Evolutionary conservation across 2,113 vertebrate genomes (phyloP), one percentile per base, ranked within the genome.

Genomic region (Aphelocoma coerulescens): DNA sequence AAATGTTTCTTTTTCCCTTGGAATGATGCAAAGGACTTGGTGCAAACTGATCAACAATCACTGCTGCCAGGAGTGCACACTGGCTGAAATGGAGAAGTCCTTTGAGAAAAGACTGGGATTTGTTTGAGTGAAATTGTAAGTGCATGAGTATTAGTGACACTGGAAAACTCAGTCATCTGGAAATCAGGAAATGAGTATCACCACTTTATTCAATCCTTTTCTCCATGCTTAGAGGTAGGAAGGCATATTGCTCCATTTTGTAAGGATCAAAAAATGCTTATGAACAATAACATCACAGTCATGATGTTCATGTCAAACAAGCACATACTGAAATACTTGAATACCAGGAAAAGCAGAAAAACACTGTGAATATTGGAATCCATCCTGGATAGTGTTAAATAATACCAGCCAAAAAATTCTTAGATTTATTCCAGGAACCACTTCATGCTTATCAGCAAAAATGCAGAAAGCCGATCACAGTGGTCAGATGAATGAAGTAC

Each of bases 401-500:
- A 72, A 33, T 32, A 68, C 48, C 54, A 87, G 77, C 41, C 73
- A 95, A 95, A 93, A 88, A 88, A 5, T 44, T 43, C 75, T 74
- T 26, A 93, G 83, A 87, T 96, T 92, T 91, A 61, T 95, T 95
- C 57, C 84, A 89, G 66, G 73, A 97, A 96, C 67, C 59, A 68
- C 32, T 96, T 86, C 61, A 72, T 39, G 43, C 69, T 97, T 95
- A 93, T 95, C 93, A 87, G 61, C 72, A 91, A 78, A 85, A 96
- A 95, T 72, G 73, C 66, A 91, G 59, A 92, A 81, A 84, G 14
- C 80, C 84, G 91, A 89, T 91, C 80, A 74, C 27, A 68, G 61
- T 5, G 8, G 89, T 91, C 86, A 94, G 80, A 95, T 89, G 73
- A 94, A 97, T 96, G 89, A 95, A 87, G 73, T 96, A 68, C 84